A percentile compares a stretch with the other conserved stretches of the same genome.
Evolutionary conservation across 30 jellyfish, hydroid and myxozoan genomes (phyloP).

Genomic region (Nemopilema nomurai): DNA sequence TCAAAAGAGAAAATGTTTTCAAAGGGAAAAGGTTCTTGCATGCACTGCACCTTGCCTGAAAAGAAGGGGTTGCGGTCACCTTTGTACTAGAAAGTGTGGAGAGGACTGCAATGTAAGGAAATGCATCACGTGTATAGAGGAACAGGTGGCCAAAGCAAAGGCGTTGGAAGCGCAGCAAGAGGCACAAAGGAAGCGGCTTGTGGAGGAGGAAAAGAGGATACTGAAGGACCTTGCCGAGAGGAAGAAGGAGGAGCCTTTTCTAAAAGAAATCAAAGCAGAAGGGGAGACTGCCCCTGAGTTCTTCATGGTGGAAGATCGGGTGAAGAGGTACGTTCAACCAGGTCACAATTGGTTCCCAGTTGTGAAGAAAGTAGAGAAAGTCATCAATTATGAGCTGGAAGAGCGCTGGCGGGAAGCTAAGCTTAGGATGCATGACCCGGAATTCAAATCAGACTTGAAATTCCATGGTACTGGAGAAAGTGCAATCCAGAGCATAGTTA

Average conservation of each 20-base stretch:
- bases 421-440: constrained; percentile 19
- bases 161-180: constrained; percentile 25
- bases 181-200: not conserved
- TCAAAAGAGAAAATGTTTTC: constrained; percentile 27
- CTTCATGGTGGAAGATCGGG: constrained; percentile 60
- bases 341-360: constrained; percentile 72
- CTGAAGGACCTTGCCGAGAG: constrained; percentile 5
- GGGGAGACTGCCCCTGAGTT: constrained; percentile 63
- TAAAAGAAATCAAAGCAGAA: constrained; percentile 8
- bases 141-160: constrained; percentile 5
- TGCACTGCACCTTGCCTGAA: constrained; percentile 47
- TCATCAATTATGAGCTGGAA: constrained; percentile 51
- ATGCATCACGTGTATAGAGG: constrained; percentile 26
- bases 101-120: constrained; percentile 7
- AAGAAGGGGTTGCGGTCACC: constrained; percentile 41
- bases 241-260: not conserved
- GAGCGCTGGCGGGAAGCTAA: constrained; percentile 42
- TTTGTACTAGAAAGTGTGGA: constrained; percentile 32
- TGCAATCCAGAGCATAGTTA: constrained; percentile 54
- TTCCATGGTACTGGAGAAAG: constrained; percentile 74
- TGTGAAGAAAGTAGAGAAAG: constrained; percentile 70
- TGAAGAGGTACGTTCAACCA: constrained; percentile 52
- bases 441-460: constrained; percentile 21
- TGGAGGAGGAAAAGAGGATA: constrained; percentile 7
- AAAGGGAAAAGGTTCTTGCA: constrained; percentile 23